phyloP scores from a whole-genome alignment of 2,888 invertebrate genomes.

The Heliconius erato region DNA sequence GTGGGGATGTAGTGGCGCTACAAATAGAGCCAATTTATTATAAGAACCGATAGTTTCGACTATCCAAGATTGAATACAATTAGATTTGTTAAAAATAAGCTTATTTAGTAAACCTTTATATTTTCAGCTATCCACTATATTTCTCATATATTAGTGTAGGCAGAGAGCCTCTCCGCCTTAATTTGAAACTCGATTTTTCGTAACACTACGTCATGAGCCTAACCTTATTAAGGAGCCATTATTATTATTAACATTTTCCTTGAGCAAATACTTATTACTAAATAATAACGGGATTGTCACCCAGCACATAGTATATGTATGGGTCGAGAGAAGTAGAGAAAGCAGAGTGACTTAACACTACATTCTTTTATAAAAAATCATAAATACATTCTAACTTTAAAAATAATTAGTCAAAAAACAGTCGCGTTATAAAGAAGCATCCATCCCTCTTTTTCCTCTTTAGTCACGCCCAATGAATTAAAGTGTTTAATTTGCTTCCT shows the following conservation, averaged over 20 bases:
- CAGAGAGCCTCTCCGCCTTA: neutral
- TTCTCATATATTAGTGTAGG: too few relatives aligned
- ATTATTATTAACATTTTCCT: too few relatives aligned
- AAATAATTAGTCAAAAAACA: neutral
- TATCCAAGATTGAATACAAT: slow-evolving; percentile 51
- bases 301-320: too few relatives aligned
- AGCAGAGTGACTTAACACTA: too few relatives aligned
- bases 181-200: neutral
- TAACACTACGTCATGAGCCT: too few relatives aligned
- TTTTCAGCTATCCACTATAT: too few relatives aligned
- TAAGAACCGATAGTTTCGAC: slow-evolving; percentile 67
- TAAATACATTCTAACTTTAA: neutral
- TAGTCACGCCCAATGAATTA: slow-evolving; percentile 83
- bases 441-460: slow-evolving; percentile 66
- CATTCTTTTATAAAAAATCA: too few relatives aligned
- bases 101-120: neutral
- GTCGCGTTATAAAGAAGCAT: slow-evolving; percentile 46
- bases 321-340: too few relatives aligned
- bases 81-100: neutral
- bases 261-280: too few relatives aligned
- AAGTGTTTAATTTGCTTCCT: slow-evolving; percentile 84
- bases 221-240: too few relatives aligned
- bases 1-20: slow-evolving; percentile 62
- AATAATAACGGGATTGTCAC: too few relatives aligned
- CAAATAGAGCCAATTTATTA: slow-evolving; percentile 77